phyloP scores from a whole-genome alignment of 2,113 vertebrate genomes.

The Stegastes partitus region DNA sequence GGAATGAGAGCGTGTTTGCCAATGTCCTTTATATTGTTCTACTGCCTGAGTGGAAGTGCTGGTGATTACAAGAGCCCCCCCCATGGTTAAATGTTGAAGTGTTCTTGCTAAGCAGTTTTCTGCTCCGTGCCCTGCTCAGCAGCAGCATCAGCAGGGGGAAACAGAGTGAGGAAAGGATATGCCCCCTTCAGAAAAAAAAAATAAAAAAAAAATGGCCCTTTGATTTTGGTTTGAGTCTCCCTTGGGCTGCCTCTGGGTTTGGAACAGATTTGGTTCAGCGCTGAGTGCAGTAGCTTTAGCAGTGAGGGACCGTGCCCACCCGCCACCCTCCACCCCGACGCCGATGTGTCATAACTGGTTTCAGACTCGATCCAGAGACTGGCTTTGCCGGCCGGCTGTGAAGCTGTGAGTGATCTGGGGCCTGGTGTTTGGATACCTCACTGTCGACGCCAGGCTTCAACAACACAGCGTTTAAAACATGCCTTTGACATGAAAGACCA shows the following conservation, averaged over 20 bases:
- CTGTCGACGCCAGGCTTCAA: constrained; percentile 13
- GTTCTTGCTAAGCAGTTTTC: constrained; percentile 55
- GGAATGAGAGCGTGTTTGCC: constrained; percentile 1
- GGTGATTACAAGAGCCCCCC: constrained; percentile 30
- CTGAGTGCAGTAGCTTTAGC: constrained; percentile 54
- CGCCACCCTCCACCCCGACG: constrained; percentile 8
- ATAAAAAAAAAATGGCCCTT: constrained; percentile 63
- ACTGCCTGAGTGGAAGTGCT: constrained; percentile 26
- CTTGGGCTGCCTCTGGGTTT: constrained; percentile 63
- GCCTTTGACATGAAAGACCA: constrained; percentile 41
- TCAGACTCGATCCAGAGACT: constrained; percentile 50
- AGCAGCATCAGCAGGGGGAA: constrained; percentile 52
- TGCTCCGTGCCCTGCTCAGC: constrained; percentile 51
- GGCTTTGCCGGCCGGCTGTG: constrained; percentile 21
- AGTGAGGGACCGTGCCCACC: constrained; percentile 28
- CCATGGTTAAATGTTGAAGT: constrained; percentile 50
- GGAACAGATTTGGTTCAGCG: constrained; percentile 62
- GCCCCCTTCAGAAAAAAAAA: constrained; percentile 51
- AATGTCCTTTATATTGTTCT: constrained; percentile 17
- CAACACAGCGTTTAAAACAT: constrained; percentile 37
- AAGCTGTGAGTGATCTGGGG: constrained; percentile 48
- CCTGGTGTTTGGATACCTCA: constrained; percentile 54
- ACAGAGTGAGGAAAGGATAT: constrained; percentile 47
- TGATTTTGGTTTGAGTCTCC: constrained; percentile 75
- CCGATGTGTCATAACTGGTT: constrained; percentile 62